Percentiles rank a stretch among this genome's conserved stretches.
phyloP scores from a whole-genome alignment of 2,888 invertebrate genomes.

The Heliconius aoede region DNA sequence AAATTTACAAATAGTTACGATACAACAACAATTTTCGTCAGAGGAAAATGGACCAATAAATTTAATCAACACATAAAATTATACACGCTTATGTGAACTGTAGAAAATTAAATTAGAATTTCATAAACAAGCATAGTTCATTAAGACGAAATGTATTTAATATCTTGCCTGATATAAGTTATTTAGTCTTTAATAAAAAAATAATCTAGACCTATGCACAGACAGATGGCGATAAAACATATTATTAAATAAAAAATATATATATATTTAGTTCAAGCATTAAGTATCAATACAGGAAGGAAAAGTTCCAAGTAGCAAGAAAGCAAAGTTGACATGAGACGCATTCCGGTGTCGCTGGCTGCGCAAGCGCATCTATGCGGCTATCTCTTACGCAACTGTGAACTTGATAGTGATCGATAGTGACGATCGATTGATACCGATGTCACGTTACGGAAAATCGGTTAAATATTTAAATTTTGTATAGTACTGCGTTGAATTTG shows the following conservation, averaged over 20 bases:
- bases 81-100: neutral
- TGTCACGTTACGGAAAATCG: conserved; percentile 10
- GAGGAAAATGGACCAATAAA: conserved; percentile 12
- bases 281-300: conserved; percentile 18
- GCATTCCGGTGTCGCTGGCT: conserved; percentile 36
- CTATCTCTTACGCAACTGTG: conserved; percentile 35
- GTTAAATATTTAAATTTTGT: conserved; percentile 3
- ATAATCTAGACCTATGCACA: neutral
- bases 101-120: conserved; percentile 1
- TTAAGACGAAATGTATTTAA: neutral
- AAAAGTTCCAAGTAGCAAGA: conserved; percentile 25
- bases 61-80: conserved; percentile 6
- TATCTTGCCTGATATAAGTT: neutral
- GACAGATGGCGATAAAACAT: neutral
- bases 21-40: conserved; percentile 9
- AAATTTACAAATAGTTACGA: neutral
- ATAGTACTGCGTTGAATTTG: neutral
- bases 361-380: conserved; percentile 19
- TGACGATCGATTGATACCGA: conserved; percentile 32
- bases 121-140: neutral
- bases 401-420: conserved; percentile 33
- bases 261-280: neutral
- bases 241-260: neutral
- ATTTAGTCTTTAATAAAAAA: neutral
- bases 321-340: conserved; percentile 27